Conservation (phyloP, 92 coral and sea anemone species). For the Epizoanthus stellaris region DNA sequence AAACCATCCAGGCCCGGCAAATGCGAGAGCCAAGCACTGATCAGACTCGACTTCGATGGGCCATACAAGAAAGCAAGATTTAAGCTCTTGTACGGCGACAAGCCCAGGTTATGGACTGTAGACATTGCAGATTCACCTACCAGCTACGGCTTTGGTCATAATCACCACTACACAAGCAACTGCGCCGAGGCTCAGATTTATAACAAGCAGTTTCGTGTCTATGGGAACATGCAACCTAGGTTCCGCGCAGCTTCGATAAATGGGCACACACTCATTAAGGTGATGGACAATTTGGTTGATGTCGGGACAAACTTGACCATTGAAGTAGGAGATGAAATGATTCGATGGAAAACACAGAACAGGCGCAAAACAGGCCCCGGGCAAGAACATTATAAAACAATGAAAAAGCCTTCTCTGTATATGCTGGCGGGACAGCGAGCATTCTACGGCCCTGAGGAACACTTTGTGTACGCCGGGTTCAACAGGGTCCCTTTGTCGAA, state of each 20-base stretch:
- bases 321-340: conserved; percentile 75
- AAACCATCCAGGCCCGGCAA: conserved; percentile 49
- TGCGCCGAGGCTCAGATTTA: conserved; percentile 82
- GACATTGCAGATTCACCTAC: conserved; percentile 79
- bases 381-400: conserved; percentile 4
- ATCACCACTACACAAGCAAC: conserved; percentile 82
- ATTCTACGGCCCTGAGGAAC: conserved; percentile 82
- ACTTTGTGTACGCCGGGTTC: conserved; percentile 77
- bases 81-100: conserved; percentile 77
- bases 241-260: conserved; percentile 63
- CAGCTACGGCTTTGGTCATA: conserved; percentile 92
- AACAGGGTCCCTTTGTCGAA: conserved; percentile 86
- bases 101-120: conserved; percentile 86
- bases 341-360: conserved; percentile 66
- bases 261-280: conserved; percentile 78
- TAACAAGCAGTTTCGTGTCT: conserved; percentile 87
- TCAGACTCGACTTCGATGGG: conserved; percentile 86
- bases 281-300: conserved; percentile 73
- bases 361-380: conserved; percentile 28
- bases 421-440: conserved; percentile 81
- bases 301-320: conserved; percentile 79
- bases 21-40: conserved; percentile 83
- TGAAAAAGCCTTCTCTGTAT: conserved; percentile 62
- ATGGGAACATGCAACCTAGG: conserved; percentile 81
- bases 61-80: conserved; percentile 81